Evolutionary conservation across 2,113 vertebrate genomes (phyloP).

Genomic region (Cranoglanis bouderius): DNA sequence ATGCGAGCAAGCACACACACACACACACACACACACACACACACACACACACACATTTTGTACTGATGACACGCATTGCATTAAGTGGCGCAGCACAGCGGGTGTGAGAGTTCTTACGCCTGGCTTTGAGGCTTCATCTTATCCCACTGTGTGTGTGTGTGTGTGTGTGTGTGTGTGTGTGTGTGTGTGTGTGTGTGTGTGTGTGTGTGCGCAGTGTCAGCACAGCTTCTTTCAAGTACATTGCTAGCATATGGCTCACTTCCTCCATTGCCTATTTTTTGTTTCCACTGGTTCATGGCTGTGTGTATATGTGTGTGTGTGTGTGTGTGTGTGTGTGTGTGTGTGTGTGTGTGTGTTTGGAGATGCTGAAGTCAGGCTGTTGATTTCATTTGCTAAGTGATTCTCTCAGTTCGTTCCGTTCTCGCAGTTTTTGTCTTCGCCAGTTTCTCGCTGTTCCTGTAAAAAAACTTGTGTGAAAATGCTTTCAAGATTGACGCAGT

Average conservation of each 20-base stretch:
- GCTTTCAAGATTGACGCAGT: neutral
- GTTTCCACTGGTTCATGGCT: neutral
- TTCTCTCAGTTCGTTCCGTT: neutral
- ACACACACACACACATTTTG: neutral
- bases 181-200: neutral
- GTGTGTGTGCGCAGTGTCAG: constrained; percentile 14
- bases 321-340: constrained; percentile 30
- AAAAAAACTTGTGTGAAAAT: constrained; percentile 21
- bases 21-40: constrained; percentile 35
- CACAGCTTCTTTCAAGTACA: constrained; percentile 30
- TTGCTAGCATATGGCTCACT: constrained; percentile 49
- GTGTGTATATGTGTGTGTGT: constrained; percentile 37
- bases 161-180: constrained; percentile 28
- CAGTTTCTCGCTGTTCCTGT: constrained; percentile 30
- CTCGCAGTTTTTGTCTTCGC: neutral
- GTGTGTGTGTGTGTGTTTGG: constrained; percentile 7
- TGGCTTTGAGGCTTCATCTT: constrained; percentile 3
- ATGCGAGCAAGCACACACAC: neutral
- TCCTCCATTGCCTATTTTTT: constrained; percentile 22
- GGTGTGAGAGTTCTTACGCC: constrained; percentile 5
- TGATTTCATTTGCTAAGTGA: constrained; percentile 30
- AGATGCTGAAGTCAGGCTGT: constrained; percentile 25
- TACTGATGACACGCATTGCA: neutral
- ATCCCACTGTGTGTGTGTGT: neutral
- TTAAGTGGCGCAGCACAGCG: neutral